Evolutionary conservation across 2,888 invertebrate genomes (phyloP).

Genomic region (Volucella inflata): DNA sequence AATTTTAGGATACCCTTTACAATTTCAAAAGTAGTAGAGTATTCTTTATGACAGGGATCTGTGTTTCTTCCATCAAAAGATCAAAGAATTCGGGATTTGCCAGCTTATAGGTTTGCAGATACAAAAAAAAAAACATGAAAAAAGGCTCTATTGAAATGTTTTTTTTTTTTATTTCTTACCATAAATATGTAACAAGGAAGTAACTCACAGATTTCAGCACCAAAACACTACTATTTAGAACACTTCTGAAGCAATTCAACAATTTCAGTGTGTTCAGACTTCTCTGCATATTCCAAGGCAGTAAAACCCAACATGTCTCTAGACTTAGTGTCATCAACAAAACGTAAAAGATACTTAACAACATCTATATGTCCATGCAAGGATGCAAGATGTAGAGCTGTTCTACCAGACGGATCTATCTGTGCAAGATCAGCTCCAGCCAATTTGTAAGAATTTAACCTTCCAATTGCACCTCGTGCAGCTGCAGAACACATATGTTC

Average conservation of each 20-base stretch:
- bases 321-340: constrained; percentile 82
- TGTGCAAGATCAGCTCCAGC: constrained; percentile 89
- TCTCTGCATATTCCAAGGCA: constrained; percentile 85
- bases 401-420: constrained; percentile 87
- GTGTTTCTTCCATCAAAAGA: too few relatives aligned
- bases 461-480: constrained; percentile 85
- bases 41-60: too few relatives aligned
- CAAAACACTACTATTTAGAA: not conserved
- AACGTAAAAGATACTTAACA: constrained; percentile 85
- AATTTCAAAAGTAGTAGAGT: too few relatives aligned
- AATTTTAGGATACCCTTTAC: too few relatives aligned
- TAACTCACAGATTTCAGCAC: not conserved
- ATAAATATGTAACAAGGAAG: too few relatives aligned
- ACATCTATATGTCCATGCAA: constrained; percentile 85
- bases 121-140: too few relatives aligned
- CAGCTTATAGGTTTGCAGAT: too few relatives aligned
- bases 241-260: constrained; percentile 71
- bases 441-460: constrained; percentile 86
- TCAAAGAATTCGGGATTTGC: too few relatives aligned
- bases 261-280: constrained; percentile 76
- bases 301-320: constrained; percentile 86
- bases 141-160: too few relatives aligned
- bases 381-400: constrained; percentile 89
- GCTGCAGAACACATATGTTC: constrained; percentile 89
- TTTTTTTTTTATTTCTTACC: too few relatives aligned